Base-by-base conservation (phyloP, 2,113 vertebrate species). In the Oryzias javanicus region DNA sequence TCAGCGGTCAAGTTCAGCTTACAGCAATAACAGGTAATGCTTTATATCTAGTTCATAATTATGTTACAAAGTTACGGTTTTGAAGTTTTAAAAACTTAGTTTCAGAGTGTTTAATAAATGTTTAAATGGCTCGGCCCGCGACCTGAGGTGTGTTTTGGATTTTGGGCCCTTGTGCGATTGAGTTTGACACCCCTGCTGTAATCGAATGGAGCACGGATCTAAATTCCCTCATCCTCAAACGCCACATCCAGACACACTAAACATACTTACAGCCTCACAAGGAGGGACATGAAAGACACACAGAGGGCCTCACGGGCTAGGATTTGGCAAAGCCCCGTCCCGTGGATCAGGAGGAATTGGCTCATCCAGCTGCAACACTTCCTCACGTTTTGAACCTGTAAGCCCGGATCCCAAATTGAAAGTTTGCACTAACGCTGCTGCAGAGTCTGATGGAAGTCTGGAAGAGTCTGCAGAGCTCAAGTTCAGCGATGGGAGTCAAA, bases 371-470 rank as follows among this genome's bases (percentile, higher is more conserved):
- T 57, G 72, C 78, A 73, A 60, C 74, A 64, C 66, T 29, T 53
- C 68, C 55, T 24, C 69, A 57, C 64, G 55, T 56, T 61, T 70
- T 44, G 51, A 42, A 72, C 74, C 54, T 72, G 74, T 54, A 57
- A 81, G 74, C 70, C 70, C 55, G 76, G 66, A 63, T 63, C 68
- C 69, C 60, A 57, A 73, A 73, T 68, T 35, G 35, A 64, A 81
- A 79, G 72, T 78, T 49, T 75, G 67, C 53, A 35, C 35, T 70
- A 80, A 78, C 68, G 73, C 76, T 75, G 83, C 74, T 85, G 80
- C 80, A 67, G 71, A 80, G 73, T 74, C 63, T 62, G 66, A 58
- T 70, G 67, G 61, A 83, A 83, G 81, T 79, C 80, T 76, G 71
- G 60, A 25, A 10, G 10, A 35, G 29, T 35, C 29, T 35, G 29